Evolutionary conservation across 2,113 vertebrate species (phyloP).

Genomic region (Elgaria multicarinata): DNA sequence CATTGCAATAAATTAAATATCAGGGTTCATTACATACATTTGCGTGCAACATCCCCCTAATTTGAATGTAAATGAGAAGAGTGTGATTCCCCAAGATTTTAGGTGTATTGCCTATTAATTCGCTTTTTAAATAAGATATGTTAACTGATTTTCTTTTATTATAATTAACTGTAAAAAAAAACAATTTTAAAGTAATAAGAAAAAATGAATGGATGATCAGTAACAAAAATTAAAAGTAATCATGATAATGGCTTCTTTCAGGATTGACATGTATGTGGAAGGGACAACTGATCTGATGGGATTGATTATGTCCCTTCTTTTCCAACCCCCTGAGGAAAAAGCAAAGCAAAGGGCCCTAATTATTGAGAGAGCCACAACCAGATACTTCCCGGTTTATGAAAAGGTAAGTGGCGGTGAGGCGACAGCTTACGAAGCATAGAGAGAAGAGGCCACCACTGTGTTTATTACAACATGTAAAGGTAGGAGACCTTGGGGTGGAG

Average conservation of each 20-base stretch:
- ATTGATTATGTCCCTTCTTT: slow-evolving; percentile 58
- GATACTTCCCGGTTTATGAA: slow-evolving; percentile 82
- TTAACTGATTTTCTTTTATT: no score
- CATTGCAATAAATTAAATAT: background rate
- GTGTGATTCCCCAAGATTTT: no score
- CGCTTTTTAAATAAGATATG: no score
- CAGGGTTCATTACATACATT: background rate
- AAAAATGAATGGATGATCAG: no score
- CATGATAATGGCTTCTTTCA: slow-evolving; percentile 32
- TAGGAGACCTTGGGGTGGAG: no score
- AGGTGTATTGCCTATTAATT: background rate
- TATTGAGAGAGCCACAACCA: slow-evolving; percentile 71
- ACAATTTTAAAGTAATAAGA: no score
- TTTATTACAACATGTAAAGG: background rate
- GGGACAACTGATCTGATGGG: slow-evolving; percentile 80
- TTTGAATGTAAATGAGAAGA: background rate
- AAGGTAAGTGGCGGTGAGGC: slow-evolving; percentile 72
- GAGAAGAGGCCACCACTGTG: background rate
- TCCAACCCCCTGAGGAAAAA: slow-evolving; percentile 53
- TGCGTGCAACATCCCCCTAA: background rate
- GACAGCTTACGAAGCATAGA: no score
- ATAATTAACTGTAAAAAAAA: no score
- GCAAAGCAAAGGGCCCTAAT: slow-evolving; percentile 57
- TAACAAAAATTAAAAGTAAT: no score
- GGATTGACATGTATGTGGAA: slow-evolving; percentile 84